A percentile compares a stretch with the other conserved stretches of the same genome.
Evolutionary conservation across 2,113 vertebrate genomes (phyloP).

Genomic region (Bubalus kerabau): DNA sequence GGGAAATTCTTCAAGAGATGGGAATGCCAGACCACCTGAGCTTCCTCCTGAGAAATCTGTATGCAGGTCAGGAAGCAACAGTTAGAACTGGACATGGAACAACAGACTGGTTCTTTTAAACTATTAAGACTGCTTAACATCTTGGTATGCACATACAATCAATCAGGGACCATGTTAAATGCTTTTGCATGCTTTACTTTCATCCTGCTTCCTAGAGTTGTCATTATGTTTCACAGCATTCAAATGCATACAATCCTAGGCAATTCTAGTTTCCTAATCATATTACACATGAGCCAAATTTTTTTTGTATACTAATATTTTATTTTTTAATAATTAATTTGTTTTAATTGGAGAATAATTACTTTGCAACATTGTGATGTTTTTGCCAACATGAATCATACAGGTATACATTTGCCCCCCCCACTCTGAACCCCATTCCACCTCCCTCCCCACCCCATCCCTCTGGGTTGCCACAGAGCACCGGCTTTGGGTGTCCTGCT

Average conservation of each 20-base stretch:
- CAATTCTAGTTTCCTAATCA: neutral
- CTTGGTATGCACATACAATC: neutral
- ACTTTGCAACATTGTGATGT: neutral
- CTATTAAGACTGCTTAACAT: neutral
- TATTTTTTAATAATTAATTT: neutral
- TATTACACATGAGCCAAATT: neutral
- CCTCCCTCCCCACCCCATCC: neutral
- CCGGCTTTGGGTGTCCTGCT: fast-evolving
- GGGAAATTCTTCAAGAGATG: neutral
- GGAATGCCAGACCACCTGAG: neutral
- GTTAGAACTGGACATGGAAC: neutral
- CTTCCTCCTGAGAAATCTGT: neutral
- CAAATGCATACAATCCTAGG: neutral
- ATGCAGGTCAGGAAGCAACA: neutral
- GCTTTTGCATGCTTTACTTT: neutral
- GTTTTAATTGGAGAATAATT: neutral
- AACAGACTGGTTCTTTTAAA: neutral
- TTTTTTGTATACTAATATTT: neutral
- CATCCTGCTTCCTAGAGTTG: neutral
- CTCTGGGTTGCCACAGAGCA: neutral
- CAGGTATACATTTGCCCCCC: neutral
- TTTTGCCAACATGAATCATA: neutral
- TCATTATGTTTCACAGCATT: neutral
- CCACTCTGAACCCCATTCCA: neutral
- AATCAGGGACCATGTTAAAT: neutral